A percentile compares a stretch with the other conserved stretches of the same genome.
Evolutionary conservation across 2,888 invertebrate genomes (phyloP).

Genomic region (Platynereis dumerilii): DNA sequence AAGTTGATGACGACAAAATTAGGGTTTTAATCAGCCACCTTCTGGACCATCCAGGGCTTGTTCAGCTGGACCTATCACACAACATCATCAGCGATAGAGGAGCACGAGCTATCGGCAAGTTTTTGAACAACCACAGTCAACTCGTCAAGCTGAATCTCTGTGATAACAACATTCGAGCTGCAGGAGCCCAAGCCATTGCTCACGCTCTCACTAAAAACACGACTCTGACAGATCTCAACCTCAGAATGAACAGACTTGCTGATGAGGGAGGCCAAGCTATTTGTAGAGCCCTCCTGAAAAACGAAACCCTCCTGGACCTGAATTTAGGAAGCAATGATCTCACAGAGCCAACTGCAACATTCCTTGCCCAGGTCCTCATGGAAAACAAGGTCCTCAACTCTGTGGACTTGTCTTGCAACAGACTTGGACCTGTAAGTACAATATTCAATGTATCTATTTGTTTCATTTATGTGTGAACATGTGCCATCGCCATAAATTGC

Average conservation of each 20-base stretch:
- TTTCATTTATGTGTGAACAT: too few relatives aligned
- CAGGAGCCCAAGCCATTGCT: constrained; percentile 63
- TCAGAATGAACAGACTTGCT: constrained; percentile 60
- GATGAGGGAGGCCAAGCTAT: constrained; percentile 64
- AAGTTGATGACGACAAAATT: constrained; percentile 62
- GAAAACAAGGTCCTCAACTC: constrained; percentile 54
- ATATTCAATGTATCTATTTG: too few relatives aligned
- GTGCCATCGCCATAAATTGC: too few relatives aligned
- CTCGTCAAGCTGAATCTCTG: constrained; percentile 46
- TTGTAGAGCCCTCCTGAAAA: constrained; percentile 57
- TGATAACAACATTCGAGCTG: constrained; percentile 58
- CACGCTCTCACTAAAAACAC: constrained; percentile 62
- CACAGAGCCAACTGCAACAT: constrained; percentile 60
- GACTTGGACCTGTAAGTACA: constrained; percentile 59
- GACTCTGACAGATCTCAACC: constrained; percentile 52
- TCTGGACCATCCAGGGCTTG: constrained; percentile 59
- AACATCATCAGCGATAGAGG: constrained; percentile 62
- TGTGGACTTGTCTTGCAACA: constrained; percentile 62
- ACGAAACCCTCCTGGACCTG: constrained; percentile 54
- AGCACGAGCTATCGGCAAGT: constrained; percentile 63
- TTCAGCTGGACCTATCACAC: constrained; percentile 61
- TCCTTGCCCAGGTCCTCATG: constrained; percentile 58
- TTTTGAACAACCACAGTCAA: constrained; percentile 61
- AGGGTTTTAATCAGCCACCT: constrained; percentile 61
- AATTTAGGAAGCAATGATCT: constrained; percentile 62